Evolutionary conservation across 2,797 vertebrate species (phyloP).

Genomic region (Pempheris klunzingeri): DNA sequence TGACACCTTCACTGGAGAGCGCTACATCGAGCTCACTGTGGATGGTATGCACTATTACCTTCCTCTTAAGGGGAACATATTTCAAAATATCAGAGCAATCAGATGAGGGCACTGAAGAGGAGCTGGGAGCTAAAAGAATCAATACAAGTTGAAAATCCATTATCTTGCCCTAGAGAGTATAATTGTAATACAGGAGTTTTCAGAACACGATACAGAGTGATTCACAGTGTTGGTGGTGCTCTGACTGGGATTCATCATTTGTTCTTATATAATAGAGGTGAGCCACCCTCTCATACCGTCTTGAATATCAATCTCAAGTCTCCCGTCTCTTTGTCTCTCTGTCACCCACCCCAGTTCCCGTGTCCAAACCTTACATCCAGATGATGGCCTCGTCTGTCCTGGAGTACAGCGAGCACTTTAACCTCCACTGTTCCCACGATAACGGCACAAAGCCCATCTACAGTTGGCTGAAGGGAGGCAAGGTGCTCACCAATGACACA

Average conservation of each 20-base stretch:
- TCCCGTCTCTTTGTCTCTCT: constrained; percentile 22
- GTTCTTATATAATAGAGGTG: constrained; percentile 11
- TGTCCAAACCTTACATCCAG: constrained; percentile 93
- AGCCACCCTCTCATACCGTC: background rate
- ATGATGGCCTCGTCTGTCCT: constrained; percentile 94
- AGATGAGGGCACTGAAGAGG: constrained; percentile 34
- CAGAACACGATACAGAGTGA: constrained; percentile 19
- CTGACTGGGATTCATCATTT: constrained; percentile 1
- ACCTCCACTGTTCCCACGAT: constrained; percentile 94
- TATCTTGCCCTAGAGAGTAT: constrained; percentile 17
- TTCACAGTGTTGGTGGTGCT: constrained; percentile 34
- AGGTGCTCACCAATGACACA: constrained; percentile 92
- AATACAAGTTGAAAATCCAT: constrained; percentile 38
- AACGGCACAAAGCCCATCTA: constrained; percentile 96
- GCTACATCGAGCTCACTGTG: constrained; percentile 93
- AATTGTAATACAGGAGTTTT: constrained; percentile 12
- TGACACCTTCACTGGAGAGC: constrained; percentile 95
- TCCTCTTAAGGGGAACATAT: background rate
- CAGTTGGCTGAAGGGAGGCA: constrained; percentile 94
- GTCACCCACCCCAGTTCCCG: constrained; percentile 86
- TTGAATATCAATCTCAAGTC: constrained; percentile 18
- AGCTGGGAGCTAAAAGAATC: constrained; percentile 34
- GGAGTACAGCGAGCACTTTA: constrained; percentile 94
- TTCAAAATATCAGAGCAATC: constrained; percentile 27
- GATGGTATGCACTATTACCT: constrained; percentile 86